phyloP scores from a whole-genome alignment of 2,888 invertebrate species.

The Drosophila neotestacea region DNA sequence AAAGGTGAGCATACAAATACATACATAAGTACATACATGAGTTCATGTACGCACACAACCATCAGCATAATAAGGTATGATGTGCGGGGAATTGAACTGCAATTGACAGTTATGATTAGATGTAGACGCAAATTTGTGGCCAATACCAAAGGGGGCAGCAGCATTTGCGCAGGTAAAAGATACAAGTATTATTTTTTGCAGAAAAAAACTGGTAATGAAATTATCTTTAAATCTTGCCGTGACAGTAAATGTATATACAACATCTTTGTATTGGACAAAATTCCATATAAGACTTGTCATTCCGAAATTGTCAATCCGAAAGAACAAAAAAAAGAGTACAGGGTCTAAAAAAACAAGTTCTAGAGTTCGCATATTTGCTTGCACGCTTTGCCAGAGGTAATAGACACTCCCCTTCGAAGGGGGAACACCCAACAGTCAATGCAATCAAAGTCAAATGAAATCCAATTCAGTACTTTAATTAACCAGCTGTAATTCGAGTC shows the following conservation, averaged over 20 bases:
- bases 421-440: neutral
- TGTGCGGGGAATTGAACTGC: conserved; percentile 43
- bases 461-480: conserved; percentile 41
- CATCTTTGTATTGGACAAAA: neutral
- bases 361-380: conserved; percentile 3
- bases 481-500: conserved; percentile 52
- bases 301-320: neutral
- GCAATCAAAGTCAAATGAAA: conserved; percentile 23
- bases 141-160: conserved; percentile 1
- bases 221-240: neutral
- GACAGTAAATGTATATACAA: neutral
- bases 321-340: neutral
- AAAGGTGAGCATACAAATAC: conserved; percentile 87
- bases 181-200: neutral
- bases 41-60: conserved; percentile 1
- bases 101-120: conserved; percentile 60
- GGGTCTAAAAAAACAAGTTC: neutral
- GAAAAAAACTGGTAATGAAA: neutral
- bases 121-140: conserved; percentile 26
- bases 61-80: neutral
- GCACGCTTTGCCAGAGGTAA: conserved; percentile 16
- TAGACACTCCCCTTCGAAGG: conserved; percentile 1
- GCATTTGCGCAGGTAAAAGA: conserved; percentile 10
- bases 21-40: conserved; percentile 1
- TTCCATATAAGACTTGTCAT: neutral